Base-by-base conservation (phyloP, 2,888 invertebrate genomes). In the Rhingia campestris region DNA sequence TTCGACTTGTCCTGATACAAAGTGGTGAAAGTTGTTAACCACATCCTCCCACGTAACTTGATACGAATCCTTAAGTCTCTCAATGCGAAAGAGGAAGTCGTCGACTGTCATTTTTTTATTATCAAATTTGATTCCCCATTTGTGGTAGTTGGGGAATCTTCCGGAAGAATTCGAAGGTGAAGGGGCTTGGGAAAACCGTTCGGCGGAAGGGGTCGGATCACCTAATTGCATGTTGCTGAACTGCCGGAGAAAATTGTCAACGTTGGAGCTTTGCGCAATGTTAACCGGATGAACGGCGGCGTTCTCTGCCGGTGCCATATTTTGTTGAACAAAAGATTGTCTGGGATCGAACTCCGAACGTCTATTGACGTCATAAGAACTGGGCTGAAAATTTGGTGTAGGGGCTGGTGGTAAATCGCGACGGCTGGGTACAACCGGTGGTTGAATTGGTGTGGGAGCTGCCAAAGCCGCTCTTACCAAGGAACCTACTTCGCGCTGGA, bases 51-150 rank as follows among this genome's bases (percentile, higher is more conserved):
- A 53, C n/a, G n/a, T n/a, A n/a, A n/a, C n/a, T n/a, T n/a, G n/a
- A n/a, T n/a, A n/a, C n/a, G n/a, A n/a, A n/a, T n/a, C n/a, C n/a
- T n/a, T n/a, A n/a, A n/a, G 2, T 6, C 53, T 14, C 3, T 22
- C 7, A 0, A 53, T n/a, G 6, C 53, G 14, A 1, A 12, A 53
- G 0, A 53, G 35, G 12, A 53, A 53, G 12, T 53, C 53, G 3
- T 53, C 53, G 0, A 53, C 12, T 0, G 53, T 12, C 53, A 53
- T 53, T 1, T 2, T 53, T 0, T 7, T 4, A 22, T 33, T 53
- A 2, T 53, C 53, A 6, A 53, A 53, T 35, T 53, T 53, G 4
- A 49, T 49, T 10, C 49, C 49, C 49, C 49, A 49, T 5, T 49
- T 49, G n/a, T 49, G 49, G 10, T 33, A 53, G 10, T 53, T 53